Base-by-base conservation (phyloP, 2,113 vertebrate genomes). In the Datnioides undecimradiatus region DNA sequence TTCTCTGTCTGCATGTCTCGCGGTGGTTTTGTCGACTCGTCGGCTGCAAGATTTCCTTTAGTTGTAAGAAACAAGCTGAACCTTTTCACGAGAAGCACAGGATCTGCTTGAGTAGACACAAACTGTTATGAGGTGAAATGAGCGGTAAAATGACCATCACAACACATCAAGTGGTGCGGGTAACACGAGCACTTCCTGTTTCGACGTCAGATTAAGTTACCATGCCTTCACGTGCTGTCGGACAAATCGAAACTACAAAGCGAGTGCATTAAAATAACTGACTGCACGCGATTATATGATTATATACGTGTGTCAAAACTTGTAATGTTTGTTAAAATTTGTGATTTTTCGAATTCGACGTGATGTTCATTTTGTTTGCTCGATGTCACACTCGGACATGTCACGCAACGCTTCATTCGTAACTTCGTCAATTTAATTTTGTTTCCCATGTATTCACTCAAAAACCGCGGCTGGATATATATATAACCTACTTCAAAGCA, bases 171-270 rank as follows among this genome's bases (percentile, higher is more conserved):
- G 58, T 51, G 34, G 21, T 3, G 12, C 33, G 12, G 13, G 16
- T 31, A 12, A 1, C 0, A 1, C n/a, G 5, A 52, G 25, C 40
- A 66, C 85, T 92, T 92, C 90, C 88, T 81, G 76, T 57, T 77
- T 46, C 60, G 52, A 89, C 88, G 83, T 83, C 75, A 80, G 3
- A 5, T 14, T 29, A 16, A 10, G 40, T 74, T 45, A n/a, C 14
- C 0, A 14, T 36, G 48, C 48, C 40, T 88, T 88, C 71, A 76
- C 0, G 48, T 34, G 2, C 55, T 58, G 57, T 81, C 57, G 79
- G 65, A 86, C 77, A 69, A 70, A 34, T 45, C 8, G 0, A 5
- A 17, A 1, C 8, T 11, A 10, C 25, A 0, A 16, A 38, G 21
- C 1, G 19, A n/a, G n/a, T n/a, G n/a, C n/a, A n/a, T n/a, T 5